These are phyloP conservation scores for Paratilapia polleni DNA, from an alignment of 2,113 vertebrate genomes.

Conservation along the genomic window DNA sequence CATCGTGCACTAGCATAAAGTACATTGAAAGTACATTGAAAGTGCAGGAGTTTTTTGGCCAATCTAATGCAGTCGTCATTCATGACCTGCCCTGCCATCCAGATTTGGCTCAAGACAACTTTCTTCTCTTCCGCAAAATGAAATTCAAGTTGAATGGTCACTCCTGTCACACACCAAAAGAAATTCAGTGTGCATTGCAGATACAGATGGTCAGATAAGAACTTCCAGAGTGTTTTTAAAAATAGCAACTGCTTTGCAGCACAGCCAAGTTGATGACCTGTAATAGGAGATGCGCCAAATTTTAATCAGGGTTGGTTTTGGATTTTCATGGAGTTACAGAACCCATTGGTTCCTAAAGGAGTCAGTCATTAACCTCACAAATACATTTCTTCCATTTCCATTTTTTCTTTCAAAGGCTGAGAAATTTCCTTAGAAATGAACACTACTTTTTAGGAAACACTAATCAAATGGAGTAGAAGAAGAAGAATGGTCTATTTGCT, in stretches of 20 bases:
- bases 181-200: neutral
- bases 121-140: neutral
- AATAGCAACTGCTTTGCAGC: neutral
- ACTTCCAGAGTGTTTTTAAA: neutral
- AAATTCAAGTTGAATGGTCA: fast-evolving
- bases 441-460: neutral
- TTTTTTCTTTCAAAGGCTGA: neutral
- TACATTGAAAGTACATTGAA: neutral
- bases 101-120: neutral
- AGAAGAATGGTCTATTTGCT: neutral
- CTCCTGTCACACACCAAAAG: neutral
- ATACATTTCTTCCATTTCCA: neutral
- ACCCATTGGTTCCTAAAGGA: neutral
- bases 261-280: neutral
- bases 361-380: neutral
- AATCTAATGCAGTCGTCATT: neutral
- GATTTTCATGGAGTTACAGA: fast-evolving
- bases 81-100: neutral
- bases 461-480: neutral
- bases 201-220: neutral
- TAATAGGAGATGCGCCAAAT: neutral
- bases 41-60: neutral
- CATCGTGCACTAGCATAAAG: neutral
- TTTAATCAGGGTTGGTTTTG: neutral
- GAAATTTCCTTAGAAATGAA: neutral